Percentiles rank a stretch among this genome's conserved stretches.
Evolutionary conservation across 2,113 vertebrate species (phyloP).

Genomic region (Chelonoidis abingdonii): DNA sequence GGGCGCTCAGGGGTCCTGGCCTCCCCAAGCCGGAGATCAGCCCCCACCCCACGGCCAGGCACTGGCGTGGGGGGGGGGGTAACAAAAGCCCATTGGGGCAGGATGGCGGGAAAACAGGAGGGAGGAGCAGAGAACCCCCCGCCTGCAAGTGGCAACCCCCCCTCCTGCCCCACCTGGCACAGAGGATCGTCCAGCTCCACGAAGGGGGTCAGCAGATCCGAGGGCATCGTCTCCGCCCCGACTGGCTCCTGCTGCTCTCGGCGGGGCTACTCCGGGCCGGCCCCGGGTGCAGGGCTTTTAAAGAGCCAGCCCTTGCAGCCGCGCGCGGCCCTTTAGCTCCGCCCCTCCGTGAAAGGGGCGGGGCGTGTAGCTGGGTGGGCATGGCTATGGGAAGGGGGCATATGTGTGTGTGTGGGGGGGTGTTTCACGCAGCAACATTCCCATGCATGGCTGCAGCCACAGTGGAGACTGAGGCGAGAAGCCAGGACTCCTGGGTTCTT

Average conservation of each 20-base stretch:
- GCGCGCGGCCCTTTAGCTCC: background rate
- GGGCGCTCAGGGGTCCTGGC: too few species aligned
- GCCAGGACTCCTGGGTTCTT: background rate
- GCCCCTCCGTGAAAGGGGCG: background rate
- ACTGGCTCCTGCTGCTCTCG: background rate
- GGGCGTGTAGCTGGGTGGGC: background rate
- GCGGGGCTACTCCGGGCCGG: background rate
- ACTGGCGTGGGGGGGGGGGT: too few species aligned
- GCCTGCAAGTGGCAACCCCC: background rate
- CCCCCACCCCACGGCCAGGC: too few species aligned
- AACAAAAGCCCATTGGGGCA: too few species aligned
- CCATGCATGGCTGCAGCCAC: too few species aligned
- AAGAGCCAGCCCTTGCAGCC: background rate
- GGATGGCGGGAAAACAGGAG: too few species aligned
- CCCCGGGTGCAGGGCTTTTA: background rate
- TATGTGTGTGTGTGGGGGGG: rapidly evolving
- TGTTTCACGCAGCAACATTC: too few species aligned
- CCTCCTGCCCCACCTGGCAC: slow-evolving; percentile 75
- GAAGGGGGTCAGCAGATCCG: slow-evolving; percentile 80
- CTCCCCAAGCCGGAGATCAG: too few species aligned
- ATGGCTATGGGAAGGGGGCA: too few species aligned
- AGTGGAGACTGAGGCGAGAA: too few species aligned
- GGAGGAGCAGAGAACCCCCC: too few species aligned
- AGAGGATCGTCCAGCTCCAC: slow-evolving; percentile 82
- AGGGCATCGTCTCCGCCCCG: slow-evolving; percentile 75